Evolutionary conservation across 2,113 vertebrate species (phyloP), one percentile per base, ranked within the genome.

Genomic region (Cyphomyrus plagiostoma): DNA sequence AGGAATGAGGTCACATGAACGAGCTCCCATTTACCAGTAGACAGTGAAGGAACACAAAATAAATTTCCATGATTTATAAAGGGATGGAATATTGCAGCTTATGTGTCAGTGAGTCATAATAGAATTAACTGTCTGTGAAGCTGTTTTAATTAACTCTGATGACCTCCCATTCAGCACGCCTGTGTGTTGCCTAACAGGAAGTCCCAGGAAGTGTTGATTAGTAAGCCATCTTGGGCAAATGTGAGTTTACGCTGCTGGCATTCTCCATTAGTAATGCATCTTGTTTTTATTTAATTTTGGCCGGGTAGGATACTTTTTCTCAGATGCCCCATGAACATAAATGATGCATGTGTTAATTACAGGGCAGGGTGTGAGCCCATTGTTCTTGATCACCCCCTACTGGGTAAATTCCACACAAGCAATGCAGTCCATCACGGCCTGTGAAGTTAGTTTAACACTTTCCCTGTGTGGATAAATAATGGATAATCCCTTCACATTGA

Each of bases 161-260:
- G 49, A 85, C 89, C 80, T 70, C 45, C 45, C 53, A 66, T 19
- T 58, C 83, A 86, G 49, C 45, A 13, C 45, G 45, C 58, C 85
- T 42, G 48, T 70, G 50, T 50, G 49, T 35, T 48, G 77, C 70
- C 52, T 13, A 46, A 62, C 86, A 39, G 26, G 26, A n/a, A 49
- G 89, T 89, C 82, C 58, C 15, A 26, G 89, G 80, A 89, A 89
- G 82, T 62, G 83, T 89, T 50, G 89, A 89, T 89, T 62, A 50
- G 45, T 30, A n/a, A 21, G 23, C 30, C 42, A 21, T 46, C 39
- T 30, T 19, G n/a, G 42, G 21, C 26, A 17, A 46, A 84, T 48
- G 46, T 85, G 74, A 84, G 46, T 49, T 74, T 66, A 42, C 8
- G 70, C 58, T 58, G 45, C 85, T 48, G 39, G 62, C 2, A 1